Base-by-base conservation (phyloP, 1,140 invertebrate genomes). In the Drosophila obscura region DNA sequence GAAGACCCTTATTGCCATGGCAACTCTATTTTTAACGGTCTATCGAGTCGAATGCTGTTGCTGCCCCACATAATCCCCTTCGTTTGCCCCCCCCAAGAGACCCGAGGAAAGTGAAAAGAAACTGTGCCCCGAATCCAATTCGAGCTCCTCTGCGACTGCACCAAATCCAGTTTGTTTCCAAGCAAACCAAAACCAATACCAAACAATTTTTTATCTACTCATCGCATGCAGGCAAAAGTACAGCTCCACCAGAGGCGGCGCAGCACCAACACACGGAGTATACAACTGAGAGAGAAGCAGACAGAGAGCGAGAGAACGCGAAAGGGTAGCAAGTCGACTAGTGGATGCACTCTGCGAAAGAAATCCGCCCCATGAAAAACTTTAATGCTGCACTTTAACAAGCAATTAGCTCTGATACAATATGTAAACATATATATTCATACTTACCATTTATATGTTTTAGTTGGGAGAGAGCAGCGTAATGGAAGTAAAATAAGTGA, bases 151-250 rank as follows among this genome's bases (percentile, higher is more conserved):
- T 22, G 28, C 41, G 53, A 49, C 35, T 35, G 62, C 72, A 31
- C 51, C 44, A 56, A 85, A 85, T 85, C 81, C 81, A 85, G 81
- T 87, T 85, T 87, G 62, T 56, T 57, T 65, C 77, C 84, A 82
- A 85, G 64, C 82, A 81, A 80, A 87, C 77, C 78, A 61, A 77
- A 87, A 61, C 73, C 82, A 49, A 77, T 9, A 39, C 35, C 35
- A 39, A 77, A 74, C 67, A 77, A 66, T 68, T 77, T 84, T 81
- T 80, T 69, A 84, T 84, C 82, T 77, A 56, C 73, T 63, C 77
- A 73, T 69, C 73, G 64, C 57, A 58, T 56, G 71, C 35, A 39
- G 11, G 55, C 52, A 81, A 84, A 85, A 85, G 81, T 85, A 85
- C 81, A 85, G 81, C 81, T 82, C 83, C 82, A 87, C 72, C 78